These are phyloP conservation scores for Hyposoter didymator DNA, from an alignment of 2,888 invertebrate species.

Conservation along the genomic window DNA sequence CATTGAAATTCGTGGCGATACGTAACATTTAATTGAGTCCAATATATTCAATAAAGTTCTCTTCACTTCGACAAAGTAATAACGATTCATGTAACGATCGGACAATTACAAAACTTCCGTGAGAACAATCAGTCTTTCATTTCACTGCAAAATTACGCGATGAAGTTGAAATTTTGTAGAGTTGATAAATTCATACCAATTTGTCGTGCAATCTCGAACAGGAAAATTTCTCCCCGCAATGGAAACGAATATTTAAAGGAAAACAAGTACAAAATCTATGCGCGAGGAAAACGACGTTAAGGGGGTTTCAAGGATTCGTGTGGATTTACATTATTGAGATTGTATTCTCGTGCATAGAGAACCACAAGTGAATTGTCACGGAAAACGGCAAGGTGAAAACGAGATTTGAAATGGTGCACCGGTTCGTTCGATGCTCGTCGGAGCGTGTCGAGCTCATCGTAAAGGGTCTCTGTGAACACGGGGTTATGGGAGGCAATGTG, in stretches of 20 bases:
- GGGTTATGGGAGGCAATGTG: conserved; percentile 26
- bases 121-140: neutral
- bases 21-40: neutral
- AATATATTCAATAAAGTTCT: neutral
- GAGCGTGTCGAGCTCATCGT: conserved; percentile 47
- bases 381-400: conserved; percentile 26
- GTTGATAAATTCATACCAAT: neutral
- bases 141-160: neutral
- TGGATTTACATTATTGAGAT: neutral
- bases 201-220: neutral
- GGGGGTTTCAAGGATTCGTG: neutral
- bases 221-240: neutral
- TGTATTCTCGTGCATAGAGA: neutral
- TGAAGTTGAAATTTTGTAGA: neutral
- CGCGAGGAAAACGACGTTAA: neutral
- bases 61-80: neutral
- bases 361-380: conserved; percentile 40
- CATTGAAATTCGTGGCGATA: neutral
- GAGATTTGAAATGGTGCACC: conserved; percentile 40
- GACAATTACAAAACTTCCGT: neutral
- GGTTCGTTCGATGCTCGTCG: conserved; percentile 43
- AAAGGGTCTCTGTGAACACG: conserved; percentile 32
- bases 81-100: neutral
- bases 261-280: neutral
- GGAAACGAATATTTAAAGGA: neutral